Evolutionary conservation across 2,888 invertebrate genomes (phyloP).

Genomic region (Conus canariensis): DNA sequence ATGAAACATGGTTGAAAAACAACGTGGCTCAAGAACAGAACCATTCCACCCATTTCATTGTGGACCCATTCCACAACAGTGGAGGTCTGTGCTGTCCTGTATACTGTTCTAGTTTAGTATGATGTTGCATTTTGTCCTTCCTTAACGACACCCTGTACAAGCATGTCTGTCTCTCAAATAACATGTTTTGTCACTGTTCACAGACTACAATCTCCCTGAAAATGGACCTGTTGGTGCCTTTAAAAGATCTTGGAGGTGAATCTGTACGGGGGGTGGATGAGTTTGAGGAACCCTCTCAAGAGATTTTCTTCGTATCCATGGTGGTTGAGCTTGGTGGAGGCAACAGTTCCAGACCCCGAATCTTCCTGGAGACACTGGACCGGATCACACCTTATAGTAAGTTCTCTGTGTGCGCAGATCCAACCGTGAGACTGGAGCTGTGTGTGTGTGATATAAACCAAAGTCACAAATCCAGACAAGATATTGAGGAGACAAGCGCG

Average conservation of each 20-base stretch:
- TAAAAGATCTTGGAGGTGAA: neutral
- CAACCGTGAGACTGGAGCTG: constrained; percentile 57
- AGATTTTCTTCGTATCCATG: constrained; percentile 59
- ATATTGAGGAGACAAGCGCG: constrained; percentile 12
- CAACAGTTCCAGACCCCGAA: neutral
- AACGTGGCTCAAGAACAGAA: too few species aligned
- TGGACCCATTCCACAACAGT: too few species aligned
- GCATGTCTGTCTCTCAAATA: neutral
- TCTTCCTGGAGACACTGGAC: constrained; percentile 56
- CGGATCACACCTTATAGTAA: constrained; percentile 64
- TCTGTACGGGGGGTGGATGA: neutral
- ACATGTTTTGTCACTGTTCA: neutral
- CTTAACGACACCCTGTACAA: too few species aligned
- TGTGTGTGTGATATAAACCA: constrained; percentile 60
- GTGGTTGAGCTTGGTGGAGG: neutral
- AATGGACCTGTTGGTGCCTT: constrained; percentile 59
- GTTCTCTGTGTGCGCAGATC: constrained; percentile 62
- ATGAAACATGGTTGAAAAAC: too few species aligned
- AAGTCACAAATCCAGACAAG: neutral
- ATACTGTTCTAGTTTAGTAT: too few species aligned
- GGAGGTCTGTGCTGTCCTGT: too few species aligned
- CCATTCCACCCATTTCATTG: too few species aligned
- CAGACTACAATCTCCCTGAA: constrained; percentile 44
- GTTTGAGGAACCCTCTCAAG: constrained; percentile 22
- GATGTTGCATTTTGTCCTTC: too few species aligned